A percentile compares a stretch with the other conserved stretches of the same genome.
Evolutionary conservation across 2,113 vertebrate genomes (phyloP).

Genomic region (Cichladusa arquata): DNA sequence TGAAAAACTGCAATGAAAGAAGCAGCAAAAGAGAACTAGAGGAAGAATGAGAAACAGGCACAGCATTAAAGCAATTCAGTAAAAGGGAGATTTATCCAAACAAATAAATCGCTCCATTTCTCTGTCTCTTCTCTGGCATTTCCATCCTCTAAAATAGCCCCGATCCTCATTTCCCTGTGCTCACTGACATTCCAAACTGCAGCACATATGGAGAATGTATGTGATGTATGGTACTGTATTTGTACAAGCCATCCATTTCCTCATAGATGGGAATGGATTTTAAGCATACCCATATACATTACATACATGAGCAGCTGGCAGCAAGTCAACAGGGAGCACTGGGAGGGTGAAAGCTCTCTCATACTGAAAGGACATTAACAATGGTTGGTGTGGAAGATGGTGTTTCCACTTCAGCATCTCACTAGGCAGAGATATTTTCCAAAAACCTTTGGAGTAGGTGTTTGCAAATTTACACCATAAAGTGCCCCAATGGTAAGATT

Average conservation of each 20-base stretch:
- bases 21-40: background rate
- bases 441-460: background rate
- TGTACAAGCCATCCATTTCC: conserved; percentile 32
- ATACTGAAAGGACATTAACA: conserved; percentile 35
- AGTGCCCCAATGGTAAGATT: background rate
- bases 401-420: conserved; percentile 22
- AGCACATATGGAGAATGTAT: background rate
- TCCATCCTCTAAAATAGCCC: background rate
- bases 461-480: background rate
- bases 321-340: conserved; percentile 43
- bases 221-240: conserved; percentile 35
- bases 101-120: background rate
- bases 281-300: conserved; percentile 11
- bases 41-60: background rate
- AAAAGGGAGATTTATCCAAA: background rate
- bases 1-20: conserved; percentile 18
- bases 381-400: background rate
- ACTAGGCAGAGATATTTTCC: conserved; percentile 13
- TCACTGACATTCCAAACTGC: conserved; percentile 13
- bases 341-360: background rate
- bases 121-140: background rate
- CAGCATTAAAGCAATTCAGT: conserved; percentile 4
- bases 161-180: background rate
- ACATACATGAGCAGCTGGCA: conserved; percentile 14
- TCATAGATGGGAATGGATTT: conserved; percentile 51